Evolutionary conservation across 2,888 invertebrate species (phyloP).

Genomic region (Nudaria mundana): DNA sequence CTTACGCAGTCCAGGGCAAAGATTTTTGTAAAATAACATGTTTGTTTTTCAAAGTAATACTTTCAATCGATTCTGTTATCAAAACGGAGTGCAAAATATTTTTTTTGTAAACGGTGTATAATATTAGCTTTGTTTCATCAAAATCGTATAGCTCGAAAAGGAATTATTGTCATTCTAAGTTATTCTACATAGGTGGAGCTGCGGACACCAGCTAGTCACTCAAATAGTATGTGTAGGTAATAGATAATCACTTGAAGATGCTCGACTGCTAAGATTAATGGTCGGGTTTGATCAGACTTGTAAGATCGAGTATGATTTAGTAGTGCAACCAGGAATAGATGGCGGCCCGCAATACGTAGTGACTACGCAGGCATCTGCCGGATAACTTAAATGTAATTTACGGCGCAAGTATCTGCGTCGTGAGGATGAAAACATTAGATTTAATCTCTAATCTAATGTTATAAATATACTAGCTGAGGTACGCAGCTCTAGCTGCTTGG

Average conservation of each 20-base stretch:
- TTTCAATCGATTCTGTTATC: no score
- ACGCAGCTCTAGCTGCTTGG: background rate
- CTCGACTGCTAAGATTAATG: conserved; percentile 28
- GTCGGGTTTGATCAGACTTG: conserved; percentile 13
- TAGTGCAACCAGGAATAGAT: conserved; percentile 16
- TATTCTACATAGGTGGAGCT: no score
- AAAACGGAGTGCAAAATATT: no score
- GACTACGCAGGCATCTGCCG: conserved; percentile 14
- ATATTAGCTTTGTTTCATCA: no score
- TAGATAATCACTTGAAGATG: conserved; percentile 22
- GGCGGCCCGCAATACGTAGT: background rate
- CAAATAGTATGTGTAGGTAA: conserved; percentile 16
- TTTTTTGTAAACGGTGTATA: no score
- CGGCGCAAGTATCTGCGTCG: background rate
- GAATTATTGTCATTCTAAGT: no score
- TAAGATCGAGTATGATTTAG: conserved; percentile 28
- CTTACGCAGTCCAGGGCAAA: no score
- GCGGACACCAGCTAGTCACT: no score
- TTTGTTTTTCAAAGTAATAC: no score
- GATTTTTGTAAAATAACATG: no score
- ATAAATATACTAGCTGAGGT: background rate
- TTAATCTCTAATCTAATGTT: background rate
- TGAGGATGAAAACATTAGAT: background rate
- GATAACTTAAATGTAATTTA: conserved; percentile 9
- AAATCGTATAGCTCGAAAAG: no score